Evolutionary conservation across 1,140 invertebrate genomes (phyloP), one percentile per base, ranked within the genome.

Genomic region (Sarcophaga peregrina): DNA sequence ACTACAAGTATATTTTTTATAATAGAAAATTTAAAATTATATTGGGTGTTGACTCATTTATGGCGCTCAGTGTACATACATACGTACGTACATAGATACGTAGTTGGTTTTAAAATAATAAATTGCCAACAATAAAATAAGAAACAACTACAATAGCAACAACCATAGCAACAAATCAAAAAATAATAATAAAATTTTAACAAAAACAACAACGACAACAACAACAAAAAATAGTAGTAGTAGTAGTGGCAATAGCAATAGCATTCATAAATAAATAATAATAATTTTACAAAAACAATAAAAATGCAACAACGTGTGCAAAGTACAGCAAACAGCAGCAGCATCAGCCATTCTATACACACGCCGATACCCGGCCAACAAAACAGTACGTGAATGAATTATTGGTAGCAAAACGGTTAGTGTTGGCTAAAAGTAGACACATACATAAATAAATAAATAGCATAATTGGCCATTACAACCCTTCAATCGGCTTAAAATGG

Each of bases 281-380:
- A 68, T 68, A 25, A 20, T 68, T 68, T 68, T 8, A 37, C 25
- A 37, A 37, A 68, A 68, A n/a, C 62, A 68, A 68, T 68, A 68
- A 68, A 68, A 68, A 20, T 25, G 62, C 62, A 68, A 68, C 62
- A 68, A 68, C 62, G 62, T 68, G 62, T 68, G 62, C 62, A 68
- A 68, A 68, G 62, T 68, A 68, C 17, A 68, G 4, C 25, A 37
- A 37, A 37, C 25, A 37, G 25, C 25, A 37, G 25, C 25, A 37
- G 25, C 25, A 37, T 1, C 25, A 37, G 25, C 25, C 17, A 58
- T 25, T 1, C 62, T 68, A 9, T 8, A 17, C n/a, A 17, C 17
- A 62, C 58, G 17, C 58, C 15, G n/a, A 58, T 6, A n/a, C 3
- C 54, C 54, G 5, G n/a, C 54, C n/a, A 58, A 58, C 54, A 13